Base-by-base conservation (phyloP, 1,140 invertebrate genomes). In the Caligus rogercresseyi region DNA sequence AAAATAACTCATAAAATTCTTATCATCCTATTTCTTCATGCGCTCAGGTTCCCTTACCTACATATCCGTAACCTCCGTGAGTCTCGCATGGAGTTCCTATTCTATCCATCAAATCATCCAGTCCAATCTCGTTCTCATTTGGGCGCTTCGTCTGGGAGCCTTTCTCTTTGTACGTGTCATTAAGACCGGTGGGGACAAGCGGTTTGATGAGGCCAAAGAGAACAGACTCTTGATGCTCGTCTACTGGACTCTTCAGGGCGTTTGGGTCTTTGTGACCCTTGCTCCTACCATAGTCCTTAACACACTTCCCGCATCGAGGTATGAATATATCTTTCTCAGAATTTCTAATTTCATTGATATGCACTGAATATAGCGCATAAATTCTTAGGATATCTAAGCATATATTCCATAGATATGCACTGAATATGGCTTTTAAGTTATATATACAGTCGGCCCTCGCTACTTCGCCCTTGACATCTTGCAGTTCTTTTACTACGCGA, bases 281-380 rank as follows among this genome's bases (percentile, higher is more conserved):
- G 65, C 75, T 14, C 75, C 75, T 0, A 73, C 72, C 14, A 61
- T 77, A 3, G 64, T 75, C n/a, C 67, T 74, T 23, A 70, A 74
- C 15, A 52, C 16, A 19, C 56, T 31, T 3, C 24, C 55, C 18
- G 51, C 20, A 54, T 18, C 53, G 11, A n/a, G 53, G 53, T 16
- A 54, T 3, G 7, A 54, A 19, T 16, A 54, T 54, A 7, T 7
- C 3, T 16, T 54, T 3, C 19, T 7, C 19, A 54, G 15, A 7
- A 4, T 16, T 16, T 3, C 4, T 19, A 7, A 20, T 54, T 4
- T 7, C 11, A 11, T 16, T 43, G 31, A 43, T 43, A 7, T 43
- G 31, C 31, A 43, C 7, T 43, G n/a, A 11, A 43, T n/a, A 43
- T 20, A 54, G 13, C 19, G 13, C 16, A n/a, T 16, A 14, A 54